Base-by-base conservation (phyloP, 2,797 vertebrate species). In the Clarias platycephalus region DNA sequence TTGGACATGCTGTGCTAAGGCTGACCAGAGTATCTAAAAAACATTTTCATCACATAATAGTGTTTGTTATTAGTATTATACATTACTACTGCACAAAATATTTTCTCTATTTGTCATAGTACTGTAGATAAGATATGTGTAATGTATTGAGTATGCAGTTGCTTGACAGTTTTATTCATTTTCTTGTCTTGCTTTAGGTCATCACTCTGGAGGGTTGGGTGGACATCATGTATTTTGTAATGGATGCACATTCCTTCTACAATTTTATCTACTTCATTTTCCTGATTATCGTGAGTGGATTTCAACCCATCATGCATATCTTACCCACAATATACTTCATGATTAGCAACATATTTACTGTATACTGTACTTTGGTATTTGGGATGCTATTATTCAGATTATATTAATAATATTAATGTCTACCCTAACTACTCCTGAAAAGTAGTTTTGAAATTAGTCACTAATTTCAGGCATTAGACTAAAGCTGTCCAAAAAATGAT, bases 261-360 rank as follows among this genome's bases (percentile, higher is more conserved):
- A 99, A 99, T 93, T 99, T 99, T 94, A 99, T 99, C 95, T 99
- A 99, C 94, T 99, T 99, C 93, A 99, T 99, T 90, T 96, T 97
- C 82, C 94, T 97, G 88, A 97, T 97, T 92, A 96, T 97, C 88
- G 96, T 97, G 93, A 96, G 96, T 96, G 88, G 60, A 67, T 83
- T 72, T 82, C 88, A 81, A 67, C 28, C 81, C n/a, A 24, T 80
- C 34, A 31, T 58, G 80, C 82, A 62, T 64, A 0, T 49, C 24
- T 44, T 49, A 63, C 24, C 4, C 24, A 64, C 13, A 63, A 28
- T 44, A 8, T 26, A 58, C 20, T 15, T 40, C 34, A 78, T 40
- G 15, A 63, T 63, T 44, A 26, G 13, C 34, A 44, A 40, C n/a
- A 44, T 63, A 40, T 40, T 26, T 31, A 3, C 5, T 58, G 28